phyloP scores from a whole-genome alignment of 2,888 invertebrate genomes.

The Stratiomys singularior region DNA sequence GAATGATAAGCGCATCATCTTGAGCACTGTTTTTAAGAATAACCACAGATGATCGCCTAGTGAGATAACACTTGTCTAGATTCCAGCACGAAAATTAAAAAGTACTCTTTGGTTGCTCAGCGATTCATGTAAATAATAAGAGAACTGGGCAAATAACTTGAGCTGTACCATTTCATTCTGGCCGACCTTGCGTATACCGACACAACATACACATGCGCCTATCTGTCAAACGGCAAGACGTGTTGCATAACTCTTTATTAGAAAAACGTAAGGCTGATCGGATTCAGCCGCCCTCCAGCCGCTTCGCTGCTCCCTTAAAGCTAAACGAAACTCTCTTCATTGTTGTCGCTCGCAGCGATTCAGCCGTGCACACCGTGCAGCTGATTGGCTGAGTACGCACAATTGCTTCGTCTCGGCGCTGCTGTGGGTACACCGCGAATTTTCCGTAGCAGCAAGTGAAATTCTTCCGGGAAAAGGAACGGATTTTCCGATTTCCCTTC shows the following conservation, averaged over 20 bases:
- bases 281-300: constrained; percentile 1
- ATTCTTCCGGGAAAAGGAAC: neutral
- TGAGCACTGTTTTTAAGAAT: too few relatives aligned
- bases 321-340: neutral
- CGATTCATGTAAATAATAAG: too few relatives aligned
- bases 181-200: neutral
- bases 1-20: too few relatives aligned
- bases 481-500: constrained; percentile 26
- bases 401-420: neutral
- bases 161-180: neutral
- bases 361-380: neutral
- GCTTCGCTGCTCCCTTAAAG: neutral
- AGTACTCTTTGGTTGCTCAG: too few relatives aligned
- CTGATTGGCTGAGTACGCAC: constrained; percentile 2
- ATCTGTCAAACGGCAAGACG: constrained; percentile 13
- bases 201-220: neutral
- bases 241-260: constrained; percentile 26
- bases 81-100: too few relatives aligned
- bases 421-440: constrained; percentile 1
- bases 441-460: neutral
- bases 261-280: neutral
- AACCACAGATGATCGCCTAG: too few relatives aligned
- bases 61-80: too few relatives aligned
- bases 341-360: neutral
- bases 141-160: neutral